Percentiles rank a stretch among this genome's conserved stretches.
Evolutionary conservation across 2,113 vertebrate species (phyloP).

Genomic region (Varanus salvator): DNA sequence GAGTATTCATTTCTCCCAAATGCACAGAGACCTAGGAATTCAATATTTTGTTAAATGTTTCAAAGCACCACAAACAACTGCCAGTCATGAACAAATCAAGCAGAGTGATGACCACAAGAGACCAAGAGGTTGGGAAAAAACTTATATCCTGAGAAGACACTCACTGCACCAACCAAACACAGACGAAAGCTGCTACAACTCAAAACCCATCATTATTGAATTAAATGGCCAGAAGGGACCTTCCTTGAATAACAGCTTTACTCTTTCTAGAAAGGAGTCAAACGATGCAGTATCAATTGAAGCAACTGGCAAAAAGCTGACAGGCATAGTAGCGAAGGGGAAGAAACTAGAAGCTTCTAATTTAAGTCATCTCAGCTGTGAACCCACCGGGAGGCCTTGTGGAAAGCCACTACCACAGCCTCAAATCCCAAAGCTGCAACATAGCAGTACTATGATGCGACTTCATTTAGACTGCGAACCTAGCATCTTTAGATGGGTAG

Average conservation of each 20-base stretch:
- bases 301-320: background rate
- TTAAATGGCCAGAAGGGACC: background rate
- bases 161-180: background rate
- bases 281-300: background rate
- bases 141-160: background rate
- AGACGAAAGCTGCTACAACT: background rate
- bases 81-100: background rate
- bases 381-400: background rate
- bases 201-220: background rate
- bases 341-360: background rate
- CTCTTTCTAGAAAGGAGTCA: background rate
- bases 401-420: background rate
- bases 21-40: constrained; percentile 7
- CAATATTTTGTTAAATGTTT: constrained; percentile 17
- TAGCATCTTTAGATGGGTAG: background rate
- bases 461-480: background rate
- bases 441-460: background rate
- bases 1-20: background rate
- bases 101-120: background rate
- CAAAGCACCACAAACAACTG: constrained; percentile 16
- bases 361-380: background rate
- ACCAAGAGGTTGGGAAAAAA: too few species aligned
- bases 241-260: background rate
- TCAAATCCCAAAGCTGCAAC: background rate
- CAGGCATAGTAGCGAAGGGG: background rate